Evolutionary conservation across 92 coral and sea anemone species (phyloP), one percentile per base, ranked within the genome.

Genomic region (Palythoa heliodiscus): DNA sequence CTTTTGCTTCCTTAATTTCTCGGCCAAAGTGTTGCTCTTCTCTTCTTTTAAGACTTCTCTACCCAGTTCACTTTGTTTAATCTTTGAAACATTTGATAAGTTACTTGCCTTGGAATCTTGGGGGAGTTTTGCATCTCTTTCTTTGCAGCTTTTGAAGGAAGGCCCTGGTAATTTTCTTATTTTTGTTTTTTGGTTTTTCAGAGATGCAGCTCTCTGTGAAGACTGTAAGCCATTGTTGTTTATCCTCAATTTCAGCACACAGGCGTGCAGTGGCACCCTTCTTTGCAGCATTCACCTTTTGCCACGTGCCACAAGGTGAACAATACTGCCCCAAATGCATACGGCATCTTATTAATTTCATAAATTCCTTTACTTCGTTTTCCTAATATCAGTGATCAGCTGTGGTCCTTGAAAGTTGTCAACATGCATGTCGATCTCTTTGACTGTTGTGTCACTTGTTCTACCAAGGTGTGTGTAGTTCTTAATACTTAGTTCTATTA

Each of bases 1-100:
- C 73, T 79, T 80, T 81, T 4, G 75, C 71, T 37, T 81, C 54
- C 75, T 81, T 81, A 20, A 58, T 64, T 81, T 81, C 35, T 81
- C 75, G 20, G 73, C 23, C 69, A 17, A 35, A 40, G 16, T 16
- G 60, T 37, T 66, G 9, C 48, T 39, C 16, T 39, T 58, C 47
- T 37, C 57, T 67, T 82, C 72, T 40, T 63, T 67, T 54, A 25
- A 40, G 72, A 39, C 38, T 82, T 82, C 73, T 11, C 72, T 63
- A 63, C 53, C 61, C 38, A 40, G 68, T 38, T 37, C 86, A 82
- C 58, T 82, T 82, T 66, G 38, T 79, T 79, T 73, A 79, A 38
- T 60, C 72, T 69, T 60, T 61, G 84, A 37, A 71, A 61, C 72
- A 63, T 60, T 61, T 79, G 84, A 61, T 55, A 63, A 63, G 69